A percentile compares a stretch with the other conserved stretches of the same genome.
Conservation (phyloP, 1,140 invertebrate species). For the Papilio dardanus region DNA sequence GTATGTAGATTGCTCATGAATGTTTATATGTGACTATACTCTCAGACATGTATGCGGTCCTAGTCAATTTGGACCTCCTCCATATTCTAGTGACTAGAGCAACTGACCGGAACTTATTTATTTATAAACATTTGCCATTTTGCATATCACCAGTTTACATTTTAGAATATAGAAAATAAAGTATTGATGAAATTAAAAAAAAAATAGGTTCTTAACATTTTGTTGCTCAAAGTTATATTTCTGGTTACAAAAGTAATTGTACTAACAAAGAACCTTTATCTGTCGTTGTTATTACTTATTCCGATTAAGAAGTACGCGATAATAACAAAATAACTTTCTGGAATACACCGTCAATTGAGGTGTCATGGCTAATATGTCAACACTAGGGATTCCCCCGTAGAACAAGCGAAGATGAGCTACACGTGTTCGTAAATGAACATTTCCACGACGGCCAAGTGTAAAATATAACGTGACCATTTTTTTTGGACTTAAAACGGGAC, state of each 20-base stretch:
- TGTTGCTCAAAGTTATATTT: no score
- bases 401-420: not conserved
- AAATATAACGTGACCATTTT: not conserved
- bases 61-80: not conserved
- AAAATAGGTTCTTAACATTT: no score
- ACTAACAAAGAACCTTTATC: no score
- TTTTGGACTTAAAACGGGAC: no score
- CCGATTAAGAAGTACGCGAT: no score
- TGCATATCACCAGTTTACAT: not conserved
- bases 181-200: no score
- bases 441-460: not conserved
- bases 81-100: slow-evolving; percentile 4
- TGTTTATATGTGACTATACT: not conserved
- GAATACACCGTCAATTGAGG: not conserved
- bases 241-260: no score
- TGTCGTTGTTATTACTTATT: no score
- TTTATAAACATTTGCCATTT: not conserved
- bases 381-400: not conserved
- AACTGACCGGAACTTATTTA: not conserved
- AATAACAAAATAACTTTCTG: not conserved
- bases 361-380: not conserved
- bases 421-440: not conserved
- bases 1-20: slow-evolving; percentile 7
- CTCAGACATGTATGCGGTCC: not conserved
- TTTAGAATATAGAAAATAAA: no score